Evolutionary conservation across 2,888 invertebrate species (phyloP).

Genomic region (Cinara cedri): DNA sequence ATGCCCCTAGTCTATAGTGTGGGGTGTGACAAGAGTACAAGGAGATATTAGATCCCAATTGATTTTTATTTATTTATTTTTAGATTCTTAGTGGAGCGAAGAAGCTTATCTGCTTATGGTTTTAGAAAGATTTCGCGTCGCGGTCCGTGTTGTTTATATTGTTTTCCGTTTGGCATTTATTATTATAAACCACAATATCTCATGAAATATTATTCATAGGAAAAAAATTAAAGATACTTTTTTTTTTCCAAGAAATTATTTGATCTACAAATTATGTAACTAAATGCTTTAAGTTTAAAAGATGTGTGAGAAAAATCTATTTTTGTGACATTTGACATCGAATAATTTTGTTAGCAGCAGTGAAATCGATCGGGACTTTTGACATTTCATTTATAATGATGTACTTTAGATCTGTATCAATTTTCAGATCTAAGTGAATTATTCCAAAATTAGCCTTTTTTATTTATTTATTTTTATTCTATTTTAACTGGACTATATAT

Average conservation of each 20-base stretch:
- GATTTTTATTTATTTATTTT: too few relatives aligned
- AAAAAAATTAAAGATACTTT: not conserved
- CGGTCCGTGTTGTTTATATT: too few relatives aligned
- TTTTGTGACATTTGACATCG: constrained; percentile 19
- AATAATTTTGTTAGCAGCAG: not conserved
- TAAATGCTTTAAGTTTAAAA: not conserved
- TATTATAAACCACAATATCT: not conserved
- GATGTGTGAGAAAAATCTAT: not conserved
- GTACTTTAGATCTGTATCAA: not conserved
- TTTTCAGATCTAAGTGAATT: not conserved
- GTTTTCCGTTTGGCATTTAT: too few relatives aligned
- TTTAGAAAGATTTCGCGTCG: too few relatives aligned
- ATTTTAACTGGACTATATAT: too few relatives aligned
- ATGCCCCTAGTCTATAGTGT: too few relatives aligned
- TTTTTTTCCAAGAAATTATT: not conserved
- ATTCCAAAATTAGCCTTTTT: not conserved
- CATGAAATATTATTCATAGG: not conserved
- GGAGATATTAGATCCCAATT: too few relatives aligned
- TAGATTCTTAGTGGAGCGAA: too few relatives aligned
- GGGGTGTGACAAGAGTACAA: too few relatives aligned
- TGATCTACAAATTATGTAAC: not conserved
- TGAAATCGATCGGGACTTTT: constrained; percentile 23
- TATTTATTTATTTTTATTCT: not conserved
- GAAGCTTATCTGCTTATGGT: too few relatives aligned
- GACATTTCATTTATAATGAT: constrained; percentile 10